Percentiles rank a stretch among this genome's conserved stretches.
These are phyloP conservation scores for Colletes latitarsis DNA, from an alignment of 1,140 invertebrate species.

Conservation along the genomic window DNA sequence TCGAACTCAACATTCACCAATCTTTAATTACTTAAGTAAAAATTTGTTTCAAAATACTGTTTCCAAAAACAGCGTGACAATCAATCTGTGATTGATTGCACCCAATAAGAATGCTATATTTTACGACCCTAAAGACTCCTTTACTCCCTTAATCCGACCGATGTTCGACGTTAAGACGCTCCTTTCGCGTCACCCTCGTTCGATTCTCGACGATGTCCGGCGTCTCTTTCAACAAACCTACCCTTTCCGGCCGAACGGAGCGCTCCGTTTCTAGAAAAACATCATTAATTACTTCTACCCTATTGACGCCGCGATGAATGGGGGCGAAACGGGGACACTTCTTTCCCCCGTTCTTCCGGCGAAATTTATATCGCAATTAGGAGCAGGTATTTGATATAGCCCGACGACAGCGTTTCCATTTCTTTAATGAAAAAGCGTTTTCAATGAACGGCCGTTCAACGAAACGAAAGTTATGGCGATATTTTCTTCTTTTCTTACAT, in stretches of 20 bases:
- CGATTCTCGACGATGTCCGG: constrained; percentile 2
- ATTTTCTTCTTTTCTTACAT: neutral
- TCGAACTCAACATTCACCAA: too few relatives aligned
- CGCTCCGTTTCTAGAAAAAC: constrained; percentile 21
- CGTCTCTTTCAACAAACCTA: neutral
- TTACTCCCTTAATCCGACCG: neutral
- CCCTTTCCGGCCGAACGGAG: neutral
- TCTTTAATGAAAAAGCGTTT: constrained; percentile 54
- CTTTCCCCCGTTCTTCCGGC: neutral
- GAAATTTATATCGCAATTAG: constrained; percentile 52
- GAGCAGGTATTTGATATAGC: constrained; percentile 41
- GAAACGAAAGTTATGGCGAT: constrained; percentile 24
- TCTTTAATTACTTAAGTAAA: too few relatives aligned
- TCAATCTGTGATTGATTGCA: too few relatives aligned
- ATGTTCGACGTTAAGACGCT: constrained; percentile 1
- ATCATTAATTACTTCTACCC: constrained; percentile 50
- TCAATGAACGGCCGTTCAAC: constrained; percentile 26
- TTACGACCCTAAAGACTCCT: too few relatives aligned
- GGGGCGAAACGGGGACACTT: constrained; percentile 36
- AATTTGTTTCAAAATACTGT: too few relatives aligned
- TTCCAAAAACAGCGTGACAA: too few relatives aligned
- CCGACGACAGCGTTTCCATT: constrained; percentile 45
- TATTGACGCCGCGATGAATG: constrained; percentile 50
- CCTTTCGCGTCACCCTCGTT: neutral
- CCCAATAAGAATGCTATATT: too few relatives aligned